A percentile compares a stretch with the other conserved stretches of the same genome.
Evolutionary conservation across 2,797 vertebrate species (phyloP).

Genomic region (Vultur gryphus): DNA sequence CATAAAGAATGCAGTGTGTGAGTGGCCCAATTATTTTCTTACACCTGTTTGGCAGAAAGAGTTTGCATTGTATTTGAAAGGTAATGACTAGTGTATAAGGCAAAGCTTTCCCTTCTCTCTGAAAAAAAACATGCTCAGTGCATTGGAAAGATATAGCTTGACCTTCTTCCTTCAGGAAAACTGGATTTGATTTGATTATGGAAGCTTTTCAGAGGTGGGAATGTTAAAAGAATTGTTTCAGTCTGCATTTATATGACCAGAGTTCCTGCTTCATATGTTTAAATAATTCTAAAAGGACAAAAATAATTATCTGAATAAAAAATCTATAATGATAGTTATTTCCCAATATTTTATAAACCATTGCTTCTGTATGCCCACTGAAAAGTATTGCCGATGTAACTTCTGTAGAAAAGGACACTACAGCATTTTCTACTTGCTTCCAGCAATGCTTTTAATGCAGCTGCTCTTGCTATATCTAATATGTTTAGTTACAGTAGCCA

Average conservation of each 20-base stretch:
- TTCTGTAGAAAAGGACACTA: not conserved
- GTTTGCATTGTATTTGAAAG: not conserved
- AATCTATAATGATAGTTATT: not conserved
- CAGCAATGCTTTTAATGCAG: constrained; percentile 10
- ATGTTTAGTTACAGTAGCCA: constrained; percentile 43
- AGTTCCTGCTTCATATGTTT: not conserved
- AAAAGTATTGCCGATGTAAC: not conserved
- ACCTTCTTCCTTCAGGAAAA: not conserved
- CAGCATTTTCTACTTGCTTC: not conserved
- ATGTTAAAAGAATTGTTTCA: not conserved
- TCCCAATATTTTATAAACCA: not conserved
- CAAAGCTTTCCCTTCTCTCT: not conserved
- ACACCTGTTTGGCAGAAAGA: not conserved
- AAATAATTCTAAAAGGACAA: not conserved
- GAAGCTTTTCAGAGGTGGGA: not conserved
- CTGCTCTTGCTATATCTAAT: not conserved
- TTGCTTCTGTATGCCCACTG: not conserved
- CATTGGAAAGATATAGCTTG: not conserved
- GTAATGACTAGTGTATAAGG: not conserved
- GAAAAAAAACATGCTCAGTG: rapidly evolving
- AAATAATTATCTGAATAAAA: not conserved
- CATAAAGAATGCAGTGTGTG: not conserved
- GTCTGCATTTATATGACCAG: not conserved
- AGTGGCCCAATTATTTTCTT: not conserved
- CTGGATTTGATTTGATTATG: not conserved